Conservation (phyloP, 2,888 invertebrate species). For the Dascillus cervinus region DNA sequence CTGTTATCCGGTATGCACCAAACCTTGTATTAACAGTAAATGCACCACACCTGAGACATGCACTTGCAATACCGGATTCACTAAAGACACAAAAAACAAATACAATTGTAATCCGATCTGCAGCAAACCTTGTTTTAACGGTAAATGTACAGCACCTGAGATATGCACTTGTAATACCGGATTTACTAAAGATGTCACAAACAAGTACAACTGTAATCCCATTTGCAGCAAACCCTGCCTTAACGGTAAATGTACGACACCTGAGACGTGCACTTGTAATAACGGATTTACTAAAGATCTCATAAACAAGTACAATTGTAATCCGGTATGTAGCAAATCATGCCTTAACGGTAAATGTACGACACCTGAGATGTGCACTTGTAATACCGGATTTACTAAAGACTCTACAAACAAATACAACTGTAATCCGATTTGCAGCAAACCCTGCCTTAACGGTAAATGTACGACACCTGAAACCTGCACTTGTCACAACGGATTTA, state of each 20-base stretch:
- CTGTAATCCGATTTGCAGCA: constrained; percentile 37
- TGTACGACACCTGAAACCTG: constrained; percentile 33
- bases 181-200: constrained; percentile 1
- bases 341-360: constrained; percentile 45
- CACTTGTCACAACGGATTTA: constrained; percentile 20
- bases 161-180: constrained; percentile 16
- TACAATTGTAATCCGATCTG: constrained; percentile 31
- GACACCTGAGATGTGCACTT: constrained; percentile 19
- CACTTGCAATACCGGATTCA: constrained; percentile 19
- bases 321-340: constrained; percentile 24
- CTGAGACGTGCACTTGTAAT: constrained; percentile 18
- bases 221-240: constrained; percentile 14
- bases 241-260: constrained; percentile 11
- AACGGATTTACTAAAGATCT: constrained; percentile 7
- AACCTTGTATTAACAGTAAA: constrained; percentile 41
- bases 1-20: constrained; percentile 14
- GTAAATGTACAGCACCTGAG: constrained; percentile 14
- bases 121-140: constrained; percentile 16
- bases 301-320: constrained; percentile 23
- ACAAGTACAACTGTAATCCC: constrained; percentile 14
- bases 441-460: constrained; percentile 16
- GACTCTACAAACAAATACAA: constrained; percentile 7
- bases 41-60: constrained; percentile 40
- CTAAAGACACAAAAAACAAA: constrained; percentile 4
- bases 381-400: constrained; percentile 11